Conservation (phyloP, 1,140 invertebrate species). For the Drosophila oshimai region DNA sequence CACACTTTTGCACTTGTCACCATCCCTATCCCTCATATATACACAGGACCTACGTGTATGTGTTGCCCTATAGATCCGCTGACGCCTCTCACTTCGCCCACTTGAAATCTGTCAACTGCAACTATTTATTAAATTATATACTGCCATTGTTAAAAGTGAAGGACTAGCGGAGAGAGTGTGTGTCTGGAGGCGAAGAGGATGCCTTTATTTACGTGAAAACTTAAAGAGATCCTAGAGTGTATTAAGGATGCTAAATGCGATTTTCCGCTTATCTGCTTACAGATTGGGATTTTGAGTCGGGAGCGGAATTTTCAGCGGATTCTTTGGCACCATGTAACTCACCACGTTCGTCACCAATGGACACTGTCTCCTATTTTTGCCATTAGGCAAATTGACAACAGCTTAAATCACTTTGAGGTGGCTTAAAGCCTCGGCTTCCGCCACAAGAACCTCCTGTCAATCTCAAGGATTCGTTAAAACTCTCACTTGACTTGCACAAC, state of each 20-base stretch:
- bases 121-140: slow-evolving; percentile 81
- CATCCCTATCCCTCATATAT: slow-evolving; percentile 29
- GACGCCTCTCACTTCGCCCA: slow-evolving; percentile 37
- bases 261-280: slow-evolving; percentile 60
- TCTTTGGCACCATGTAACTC: slow-evolving; percentile 40
- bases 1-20: slow-evolving; percentile 71
- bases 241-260: slow-evolving; percentile 42
- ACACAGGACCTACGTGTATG: too few relatives aligned
- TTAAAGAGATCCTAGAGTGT: slow-evolving; percentile 43
- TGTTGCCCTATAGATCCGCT: too few relatives aligned
- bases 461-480: slow-evolving; percentile 56
- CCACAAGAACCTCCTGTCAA: slow-evolving; percentile 53
- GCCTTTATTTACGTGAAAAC: slow-evolving; percentile 14
- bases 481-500: slow-evolving; percentile 49
- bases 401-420: slow-evolving; percentile 72
- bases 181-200: not conserved
- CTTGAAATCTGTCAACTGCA: slow-evolving; percentile 81
- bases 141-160: slow-evolving; percentile 69
- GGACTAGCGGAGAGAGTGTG: slow-evolving; percentile 11
- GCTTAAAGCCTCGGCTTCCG: slow-evolving; percentile 52
- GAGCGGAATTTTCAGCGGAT: slow-evolving; percentile 1
- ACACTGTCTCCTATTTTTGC: slow-evolving; percentile 13
- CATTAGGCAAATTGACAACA: slow-evolving; percentile 78
- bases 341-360: slow-evolving; percentile 4
- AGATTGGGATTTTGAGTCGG: slow-evolving; percentile 37